These are phyloP conservation scores for Scalopus aquaticus DNA, from an alignment of 2,113 vertebrate genomes.

Conservation along the genomic window DNA sequence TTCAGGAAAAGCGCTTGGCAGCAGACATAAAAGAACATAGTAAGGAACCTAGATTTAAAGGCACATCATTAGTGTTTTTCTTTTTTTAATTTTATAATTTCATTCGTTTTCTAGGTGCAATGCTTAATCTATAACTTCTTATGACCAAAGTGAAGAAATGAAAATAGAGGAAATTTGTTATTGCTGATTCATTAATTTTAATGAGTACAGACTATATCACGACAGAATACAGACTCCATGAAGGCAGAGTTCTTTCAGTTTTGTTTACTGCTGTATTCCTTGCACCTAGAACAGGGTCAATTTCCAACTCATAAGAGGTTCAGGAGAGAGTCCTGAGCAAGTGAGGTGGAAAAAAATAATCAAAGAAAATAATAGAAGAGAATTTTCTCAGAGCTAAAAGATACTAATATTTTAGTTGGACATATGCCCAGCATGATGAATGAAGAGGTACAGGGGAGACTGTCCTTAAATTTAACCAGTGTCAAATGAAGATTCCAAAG, in stretches of 20 bases:
- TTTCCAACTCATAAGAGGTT: no score
- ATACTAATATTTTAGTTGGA: not conserved
- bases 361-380: not conserved
- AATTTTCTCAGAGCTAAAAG: not conserved
- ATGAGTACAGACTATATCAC: not conserved
- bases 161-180: slow-evolving; percentile 11
- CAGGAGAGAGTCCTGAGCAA: no score
- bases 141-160: slow-evolving; percentile 40
- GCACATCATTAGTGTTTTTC: slow-evolving; percentile 38
- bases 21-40: slow-evolving; percentile 51
- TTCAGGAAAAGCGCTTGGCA: slow-evolving; percentile 68
- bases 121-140: slow-evolving; percentile 13
- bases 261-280: not conserved
- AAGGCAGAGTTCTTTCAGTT: not conserved
- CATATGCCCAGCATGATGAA: not conserved
- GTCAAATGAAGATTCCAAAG: not conserved
- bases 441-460: not conserved
- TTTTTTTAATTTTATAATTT: not conserved
- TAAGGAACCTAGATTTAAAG: slow-evolving; percentile 67
- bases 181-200: slow-evolving; percentile 22
- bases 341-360: not conserved
- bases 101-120: slow-evolving; percentile 6
- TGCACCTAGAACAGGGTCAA: not conserved
- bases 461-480: not conserved
- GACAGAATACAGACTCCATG: not conserved